A percentile compares a stretch with the other conserved stretches of the same genome.
Conservation (phyloP, 2,888 invertebrate genomes). For the Acanthosoma haemorrhoidale region DNA sequence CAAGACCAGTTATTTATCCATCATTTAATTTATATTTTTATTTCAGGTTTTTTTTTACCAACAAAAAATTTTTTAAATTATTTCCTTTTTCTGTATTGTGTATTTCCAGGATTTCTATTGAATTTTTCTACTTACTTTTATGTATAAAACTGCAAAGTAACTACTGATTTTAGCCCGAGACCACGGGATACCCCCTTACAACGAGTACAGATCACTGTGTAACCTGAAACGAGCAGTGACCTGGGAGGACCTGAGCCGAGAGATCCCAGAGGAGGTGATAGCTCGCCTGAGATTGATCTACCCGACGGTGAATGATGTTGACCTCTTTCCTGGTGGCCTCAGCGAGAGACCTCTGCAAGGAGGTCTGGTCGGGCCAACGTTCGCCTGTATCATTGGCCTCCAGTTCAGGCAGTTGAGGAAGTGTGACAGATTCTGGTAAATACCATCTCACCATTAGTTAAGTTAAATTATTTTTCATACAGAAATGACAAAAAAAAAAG, state of each 20-base stretch:
- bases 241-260: slow-evolving; percentile 81
- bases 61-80: too few relatives aligned
- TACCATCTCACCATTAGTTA: too few relatives aligned
- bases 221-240: slow-evolving; percentile 76
- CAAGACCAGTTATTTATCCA: too few relatives aligned
- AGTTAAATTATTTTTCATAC: too few relatives aligned
- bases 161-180: slow-evolving; percentile 58
- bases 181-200: slow-evolving; percentile 83
- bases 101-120: neutral
- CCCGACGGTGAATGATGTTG: slow-evolving; percentile 88
- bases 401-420: slow-evolving; percentile 86
- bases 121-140: neutral
- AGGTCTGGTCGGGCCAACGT: slow-evolving; percentile 88
- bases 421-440: slow-evolving; percentile 89
- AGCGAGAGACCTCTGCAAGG: slow-evolving; percentile 78
- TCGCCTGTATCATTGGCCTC: slow-evolving; percentile 89
- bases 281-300: slow-evolving; percentile 69
- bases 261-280: slow-evolving; percentile 58
- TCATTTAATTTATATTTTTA: too few relatives aligned
- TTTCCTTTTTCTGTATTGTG: neutral
- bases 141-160: neutral
- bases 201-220: slow-evolving; percentile 84
- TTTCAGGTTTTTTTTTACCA: too few relatives aligned
- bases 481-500: too few relatives aligned
- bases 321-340: slow-evolving; percentile 93